Evolutionary conservation across 2,113 vertebrate species (phyloP).

Genomic region (Hyaena hyaena): DNA sequence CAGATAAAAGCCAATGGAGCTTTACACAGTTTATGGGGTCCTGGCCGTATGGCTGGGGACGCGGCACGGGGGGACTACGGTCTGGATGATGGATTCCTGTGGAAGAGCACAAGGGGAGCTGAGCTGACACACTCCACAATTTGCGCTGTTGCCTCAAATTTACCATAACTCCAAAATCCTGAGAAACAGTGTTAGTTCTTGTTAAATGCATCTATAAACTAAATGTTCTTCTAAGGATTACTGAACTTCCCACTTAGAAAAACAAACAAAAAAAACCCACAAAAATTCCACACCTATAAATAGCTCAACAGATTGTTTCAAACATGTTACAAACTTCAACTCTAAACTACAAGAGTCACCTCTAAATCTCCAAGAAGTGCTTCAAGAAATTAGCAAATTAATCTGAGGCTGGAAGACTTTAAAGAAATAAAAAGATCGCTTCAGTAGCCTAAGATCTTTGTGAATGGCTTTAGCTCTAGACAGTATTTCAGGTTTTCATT

Average conservation of each 20-base stretch:
- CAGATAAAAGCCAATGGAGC: constrained; percentile 70
- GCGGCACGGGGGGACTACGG: neutral
- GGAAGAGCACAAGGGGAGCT: neutral
- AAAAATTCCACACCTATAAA: neutral
- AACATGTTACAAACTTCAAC: constrained; percentile 1
- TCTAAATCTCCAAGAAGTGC: neutral
- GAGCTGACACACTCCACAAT: neutral
- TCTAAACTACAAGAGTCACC: neutral
- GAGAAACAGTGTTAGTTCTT: neutral
- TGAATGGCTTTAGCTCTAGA: neutral
- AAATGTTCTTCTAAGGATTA: neutral
- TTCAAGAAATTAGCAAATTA: neutral
- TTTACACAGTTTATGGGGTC: constrained; percentile 66
- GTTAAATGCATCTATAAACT: neutral
- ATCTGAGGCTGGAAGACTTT: neutral
- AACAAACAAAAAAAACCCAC: neutral
- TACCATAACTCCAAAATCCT: neutral
- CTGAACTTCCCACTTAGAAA: neutral
- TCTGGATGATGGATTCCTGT: constrained; percentile 8
- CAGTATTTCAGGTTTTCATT: neutral
- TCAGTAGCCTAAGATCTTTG: neutral
- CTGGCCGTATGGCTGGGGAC: constrained; percentile 25
- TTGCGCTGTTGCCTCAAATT: neutral
- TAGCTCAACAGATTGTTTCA: neutral
- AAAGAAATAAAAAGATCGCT: neutral